Conservation (phyloP, 1,140 invertebrate genomes). For the Copidosoma floridanum region DNA sequence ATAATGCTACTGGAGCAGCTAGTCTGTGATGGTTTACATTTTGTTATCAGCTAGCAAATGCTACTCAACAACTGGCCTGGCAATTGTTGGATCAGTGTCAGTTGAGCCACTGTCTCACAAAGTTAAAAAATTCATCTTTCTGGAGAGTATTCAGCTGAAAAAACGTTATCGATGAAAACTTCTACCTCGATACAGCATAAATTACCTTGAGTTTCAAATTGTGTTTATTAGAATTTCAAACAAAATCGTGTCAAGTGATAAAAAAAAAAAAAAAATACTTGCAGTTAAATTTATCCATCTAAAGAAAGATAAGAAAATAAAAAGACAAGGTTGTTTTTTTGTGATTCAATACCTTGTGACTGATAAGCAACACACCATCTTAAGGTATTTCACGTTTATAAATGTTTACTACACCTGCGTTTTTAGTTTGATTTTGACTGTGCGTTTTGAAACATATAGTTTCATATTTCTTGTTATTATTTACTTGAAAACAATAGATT, state of each 20-base stretch:
- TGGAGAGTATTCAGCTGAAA: no score
- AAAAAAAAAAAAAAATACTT: neutral
- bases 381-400: neutral
- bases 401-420: neutral
- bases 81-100: slow-evolving; percentile 9
- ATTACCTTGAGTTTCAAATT: neutral
- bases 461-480: neutral
- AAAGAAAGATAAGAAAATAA: no score
- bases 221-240: no score
- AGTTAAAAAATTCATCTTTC: neutral
- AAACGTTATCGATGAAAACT: no score
- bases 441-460: neutral
- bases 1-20: slow-evolving; percentile 15
- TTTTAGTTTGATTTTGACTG: neutral
- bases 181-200: neutral
- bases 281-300: neutral
- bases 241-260: neutral
- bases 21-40: neutral
- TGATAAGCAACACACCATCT: no score
- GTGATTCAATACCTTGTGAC: no score
- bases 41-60: slow-evolving; percentile 10
- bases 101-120: neutral
- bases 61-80: slow-evolving; percentile 7
- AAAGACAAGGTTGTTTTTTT: no score
- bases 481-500: no score